phyloP scores from a whole-genome alignment of 2,888 invertebrate species.

The Cacoxenus indagator region DNA sequence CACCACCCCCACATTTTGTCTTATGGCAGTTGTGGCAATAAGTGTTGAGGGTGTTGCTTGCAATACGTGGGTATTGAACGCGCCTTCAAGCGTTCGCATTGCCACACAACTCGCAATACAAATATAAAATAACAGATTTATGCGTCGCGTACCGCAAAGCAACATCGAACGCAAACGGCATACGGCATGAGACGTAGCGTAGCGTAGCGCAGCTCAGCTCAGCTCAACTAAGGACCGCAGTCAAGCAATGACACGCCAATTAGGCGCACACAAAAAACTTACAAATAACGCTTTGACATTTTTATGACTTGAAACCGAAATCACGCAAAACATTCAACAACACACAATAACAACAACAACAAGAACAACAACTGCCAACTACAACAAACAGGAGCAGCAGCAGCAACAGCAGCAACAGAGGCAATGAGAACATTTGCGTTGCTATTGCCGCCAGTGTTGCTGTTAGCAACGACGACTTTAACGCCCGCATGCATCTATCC shows the following conservation, averaged over 20 bases:
- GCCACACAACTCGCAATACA: not conserved
- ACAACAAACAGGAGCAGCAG: too few relatives aligned
- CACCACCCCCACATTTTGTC: constrained; percentile 3
- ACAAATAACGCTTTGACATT: constrained; percentile 62
- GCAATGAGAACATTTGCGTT: constrained; percentile 16
- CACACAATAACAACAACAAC: not conserved
- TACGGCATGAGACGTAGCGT: not conserved
- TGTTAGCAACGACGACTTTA: not conserved
- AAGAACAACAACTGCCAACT: too few relatives aligned
- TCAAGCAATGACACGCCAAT: constrained; percentile 61
- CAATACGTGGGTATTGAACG: not conserved
- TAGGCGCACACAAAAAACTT: constrained; percentile 49
- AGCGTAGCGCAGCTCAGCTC: not conserved
- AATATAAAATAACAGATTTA: constrained; percentile 61
- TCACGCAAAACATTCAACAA: constrained; percentile 26
- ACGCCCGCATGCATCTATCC: not conserved
- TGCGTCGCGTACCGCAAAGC: constrained; percentile 35
- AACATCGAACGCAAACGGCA: not conserved
- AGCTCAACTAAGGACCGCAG: constrained; percentile 1
- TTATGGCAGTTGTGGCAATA: not conserved
- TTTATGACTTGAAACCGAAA: constrained; percentile 48
- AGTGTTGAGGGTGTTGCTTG: not conserved
- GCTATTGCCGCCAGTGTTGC: constrained; percentile 21
- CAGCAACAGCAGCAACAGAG: constrained; percentile 1
- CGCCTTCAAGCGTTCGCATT: not conserved